These are phyloP conservation scores for Hybognathus amarus DNA, from an alignment of 2,797 vertebrate genomes.

Conservation along the genomic window DNA sequence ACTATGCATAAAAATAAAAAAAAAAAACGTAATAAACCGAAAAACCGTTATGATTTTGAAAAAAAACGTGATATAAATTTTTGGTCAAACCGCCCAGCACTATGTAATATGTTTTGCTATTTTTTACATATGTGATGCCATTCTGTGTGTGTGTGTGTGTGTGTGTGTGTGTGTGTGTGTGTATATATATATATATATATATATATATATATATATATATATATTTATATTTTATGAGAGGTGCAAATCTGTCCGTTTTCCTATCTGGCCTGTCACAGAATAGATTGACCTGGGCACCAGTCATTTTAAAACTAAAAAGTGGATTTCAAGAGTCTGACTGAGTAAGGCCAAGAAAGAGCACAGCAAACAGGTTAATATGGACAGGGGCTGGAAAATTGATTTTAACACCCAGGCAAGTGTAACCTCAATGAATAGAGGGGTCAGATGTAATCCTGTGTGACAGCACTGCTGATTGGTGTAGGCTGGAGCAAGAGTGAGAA, in stretches of 20 bases:
- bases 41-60: too few species aligned
- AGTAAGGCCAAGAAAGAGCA: constrained; percentile 12
- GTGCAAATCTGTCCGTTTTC: neutral
- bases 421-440: constrained; percentile 54
- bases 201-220: too few species aligned
- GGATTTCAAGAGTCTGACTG: constrained; percentile 31
- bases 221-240: neutral
- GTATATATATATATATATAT: too few species aligned
- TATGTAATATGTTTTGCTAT: too few species aligned
- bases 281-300: constrained; percentile 19
- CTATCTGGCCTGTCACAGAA: constrained; percentile 14
- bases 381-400: constrained; percentile 48
- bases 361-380: constrained; percentile 38
- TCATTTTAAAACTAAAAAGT: constrained; percentile 28
- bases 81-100: too few species aligned
- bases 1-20: too few species aligned
- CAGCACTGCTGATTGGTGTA: constrained; percentile 44
- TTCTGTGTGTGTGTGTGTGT: too few species aligned
- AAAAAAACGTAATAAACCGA: too few species aligned
- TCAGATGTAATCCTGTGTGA: constrained; percentile 50
- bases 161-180: too few species aligned
- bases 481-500: constrained; percentile 33
- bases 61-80: too few species aligned
- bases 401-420: constrained; percentile 49
- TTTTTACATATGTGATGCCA: too few species aligned